phyloP scores from a whole-genome alignment of 2,113 vertebrate genomes.

The Apodemus speciosus region DNA sequence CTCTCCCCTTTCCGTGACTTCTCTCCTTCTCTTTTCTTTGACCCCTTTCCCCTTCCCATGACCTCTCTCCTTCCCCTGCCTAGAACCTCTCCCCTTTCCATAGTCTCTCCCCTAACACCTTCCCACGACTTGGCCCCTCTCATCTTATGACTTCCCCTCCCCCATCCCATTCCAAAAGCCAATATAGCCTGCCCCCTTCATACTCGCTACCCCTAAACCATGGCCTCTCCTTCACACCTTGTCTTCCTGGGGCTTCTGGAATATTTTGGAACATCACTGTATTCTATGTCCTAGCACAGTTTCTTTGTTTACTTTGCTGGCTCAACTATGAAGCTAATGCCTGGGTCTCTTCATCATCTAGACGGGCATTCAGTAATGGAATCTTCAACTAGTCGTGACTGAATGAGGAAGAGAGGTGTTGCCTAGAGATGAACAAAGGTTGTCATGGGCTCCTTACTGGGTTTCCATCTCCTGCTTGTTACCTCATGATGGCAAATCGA shows the following conservation, averaged over 20 bases:
- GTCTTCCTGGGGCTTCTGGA: background rate
- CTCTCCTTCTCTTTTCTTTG: rapidly evolving
- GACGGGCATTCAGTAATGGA: background rate
- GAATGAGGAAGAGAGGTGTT: background rate
- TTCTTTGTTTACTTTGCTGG: background rate
- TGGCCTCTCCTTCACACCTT: rapidly evolving
- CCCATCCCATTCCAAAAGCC: background rate
- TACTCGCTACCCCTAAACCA: background rate
- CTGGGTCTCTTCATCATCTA: background rate
- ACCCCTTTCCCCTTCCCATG: too few species aligned
- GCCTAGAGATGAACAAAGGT: background rate
- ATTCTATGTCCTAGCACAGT: background rate
- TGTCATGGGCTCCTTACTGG: background rate
- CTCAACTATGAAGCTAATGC: background rate
- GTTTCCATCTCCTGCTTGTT: background rate
- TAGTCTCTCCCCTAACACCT: background rate
- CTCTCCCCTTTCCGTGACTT: background rate
- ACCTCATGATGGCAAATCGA: background rate
- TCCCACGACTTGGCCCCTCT: too few species aligned
- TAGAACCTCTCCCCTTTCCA: background rate
- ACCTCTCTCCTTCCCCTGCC: rapidly evolving
- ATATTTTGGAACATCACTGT: background rate
- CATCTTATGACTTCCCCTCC: background rate
- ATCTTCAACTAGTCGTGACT: rapidly evolving
- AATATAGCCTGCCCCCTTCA: rapidly evolving